These are phyloP conservation scores for Pelodytes ibericus DNA, from an alignment of 2,797 vertebrate genomes.

Conservation along the genomic window DNA sequence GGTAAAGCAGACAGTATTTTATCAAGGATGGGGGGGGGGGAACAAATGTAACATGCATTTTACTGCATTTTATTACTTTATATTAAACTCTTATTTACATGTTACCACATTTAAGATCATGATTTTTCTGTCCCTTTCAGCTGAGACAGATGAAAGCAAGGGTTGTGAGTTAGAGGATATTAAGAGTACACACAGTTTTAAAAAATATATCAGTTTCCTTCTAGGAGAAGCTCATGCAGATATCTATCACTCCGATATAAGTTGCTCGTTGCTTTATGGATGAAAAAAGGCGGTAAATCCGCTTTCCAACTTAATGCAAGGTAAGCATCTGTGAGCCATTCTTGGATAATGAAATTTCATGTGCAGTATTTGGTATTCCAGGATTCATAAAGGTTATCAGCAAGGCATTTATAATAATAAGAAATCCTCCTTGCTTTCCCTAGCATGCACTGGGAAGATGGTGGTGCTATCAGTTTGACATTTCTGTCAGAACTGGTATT, in stretches of 20 bases:
- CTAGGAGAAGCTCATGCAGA: constrained; percentile 4
- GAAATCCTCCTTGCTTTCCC: constrained; percentile 63
- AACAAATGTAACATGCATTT: neutral
- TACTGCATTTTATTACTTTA: neutral
- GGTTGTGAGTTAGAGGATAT: constrained; percentile 18
- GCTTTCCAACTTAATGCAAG: constrained; percentile 61
- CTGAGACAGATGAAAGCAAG: constrained; percentile 25
- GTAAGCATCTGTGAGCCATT: constrained; percentile 65
- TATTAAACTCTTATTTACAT: constrained; percentile 15
- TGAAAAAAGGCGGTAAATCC: constrained; percentile 36
- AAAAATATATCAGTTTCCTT: constrained; percentile 30
- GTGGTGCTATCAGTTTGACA: constrained; percentile 90
- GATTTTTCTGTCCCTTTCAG: constrained; percentile 25
- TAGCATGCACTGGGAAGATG: constrained; percentile 65
- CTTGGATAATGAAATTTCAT: constrained; percentile 75
- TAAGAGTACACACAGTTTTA: constrained; percentile 3
- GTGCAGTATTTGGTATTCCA: constrained; percentile 71
- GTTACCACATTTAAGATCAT: constrained; percentile 1
- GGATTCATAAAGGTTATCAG: constrained; percentile 91
- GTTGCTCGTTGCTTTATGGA: constrained; percentile 20
- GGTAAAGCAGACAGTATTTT: neutral
- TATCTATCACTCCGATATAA: constrained; percentile 32
- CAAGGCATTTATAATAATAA: constrained; percentile 79
- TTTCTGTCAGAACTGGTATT: constrained; percentile 95
- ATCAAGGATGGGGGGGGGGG: neutral